These are phyloP conservation scores for Peromyscus aztecus DNA, from an alignment of 2,797 vertebrate species.

Conservation along the genomic window DNA sequence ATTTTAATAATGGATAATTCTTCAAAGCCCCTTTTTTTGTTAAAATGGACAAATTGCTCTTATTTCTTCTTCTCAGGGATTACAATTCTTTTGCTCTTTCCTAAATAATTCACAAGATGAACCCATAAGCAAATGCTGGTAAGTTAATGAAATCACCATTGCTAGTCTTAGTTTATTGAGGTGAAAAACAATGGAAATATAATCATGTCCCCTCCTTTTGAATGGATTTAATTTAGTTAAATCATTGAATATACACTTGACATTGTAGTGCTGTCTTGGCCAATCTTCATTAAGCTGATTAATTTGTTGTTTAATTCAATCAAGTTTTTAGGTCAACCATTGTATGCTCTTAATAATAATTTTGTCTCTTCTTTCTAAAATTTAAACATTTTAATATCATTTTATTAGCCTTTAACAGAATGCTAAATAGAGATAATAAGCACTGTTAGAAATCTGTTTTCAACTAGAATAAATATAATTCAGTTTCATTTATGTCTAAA, in stretches of 20 bases:
- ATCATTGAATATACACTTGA: not conserved
- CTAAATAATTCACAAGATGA: not conserved
- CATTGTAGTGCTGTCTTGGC: not conserved
- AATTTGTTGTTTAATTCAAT: constrained; percentile 24
- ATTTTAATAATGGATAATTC: not conserved
- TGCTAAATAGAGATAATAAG: not conserved
- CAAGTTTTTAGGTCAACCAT: not conserved
- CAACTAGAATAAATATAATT: not conserved
- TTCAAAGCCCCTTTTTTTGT: not conserved
- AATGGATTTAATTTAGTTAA: not conserved
- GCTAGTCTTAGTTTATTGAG: not conserved
- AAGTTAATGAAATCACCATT: not conserved
- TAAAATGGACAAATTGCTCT: not conserved
- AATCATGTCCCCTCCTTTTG: not conserved
- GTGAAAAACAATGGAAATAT: not conserved
- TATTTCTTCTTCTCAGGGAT: not conserved
- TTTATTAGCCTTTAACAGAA: not conserved
- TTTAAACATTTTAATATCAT: not conserved
- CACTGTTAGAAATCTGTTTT: not conserved
- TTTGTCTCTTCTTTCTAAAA: not conserved
- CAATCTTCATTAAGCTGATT: not conserved
- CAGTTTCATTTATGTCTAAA: not conserved
- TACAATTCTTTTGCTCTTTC: not conserved
- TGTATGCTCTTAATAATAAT: not conserved
- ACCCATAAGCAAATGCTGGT: not conserved